Conservation (phyloP, 2,888 invertebrate genomes). For the Nowickia ferox region DNA sequence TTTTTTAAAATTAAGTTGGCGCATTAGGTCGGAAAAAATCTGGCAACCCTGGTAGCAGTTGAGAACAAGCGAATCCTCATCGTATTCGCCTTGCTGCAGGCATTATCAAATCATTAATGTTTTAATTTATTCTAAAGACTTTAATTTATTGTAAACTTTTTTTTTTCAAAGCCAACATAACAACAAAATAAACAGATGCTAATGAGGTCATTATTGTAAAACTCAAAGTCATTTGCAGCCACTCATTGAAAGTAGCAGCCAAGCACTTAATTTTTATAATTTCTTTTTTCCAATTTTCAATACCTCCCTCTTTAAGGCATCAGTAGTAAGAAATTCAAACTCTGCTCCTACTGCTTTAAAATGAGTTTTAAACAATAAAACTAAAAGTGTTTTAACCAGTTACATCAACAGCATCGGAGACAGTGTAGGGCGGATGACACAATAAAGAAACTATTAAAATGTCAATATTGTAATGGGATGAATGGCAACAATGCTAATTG, state of each 20-base stretch:
- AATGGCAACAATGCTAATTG: conserved; percentile 54
- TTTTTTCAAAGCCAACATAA: too few relatives aligned
- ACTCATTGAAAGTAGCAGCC: conserved; percentile 22
- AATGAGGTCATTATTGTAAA: conserved; percentile 49
- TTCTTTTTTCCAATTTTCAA: neutral
- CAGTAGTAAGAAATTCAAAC: neutral
- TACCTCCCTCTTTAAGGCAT: neutral
- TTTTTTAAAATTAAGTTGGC: too few relatives aligned
- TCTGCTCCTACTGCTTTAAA: neutral
- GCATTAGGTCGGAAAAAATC: too few relatives aligned
- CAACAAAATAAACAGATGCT: neutral
- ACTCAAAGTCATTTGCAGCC: conserved; percentile 29
- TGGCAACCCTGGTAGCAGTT: too few relatives aligned
- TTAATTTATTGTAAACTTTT: too few relatives aligned
- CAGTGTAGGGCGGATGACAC: neutral
- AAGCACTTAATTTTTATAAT: conserved; percentile 30
- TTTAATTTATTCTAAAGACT: too few relatives aligned
- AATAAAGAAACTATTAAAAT: conserved; percentile 61
- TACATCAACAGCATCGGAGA: conserved; percentile 5
- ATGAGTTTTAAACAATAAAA: conserved; percentile 3
- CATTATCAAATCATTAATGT: too few relatives aligned
- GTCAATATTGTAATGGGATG: conserved; percentile 51
- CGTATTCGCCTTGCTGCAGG: too few relatives aligned
- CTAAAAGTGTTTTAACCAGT: neutral
- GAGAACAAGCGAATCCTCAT: too few relatives aligned